A percentile compares a stretch with the other conserved stretches of the same genome.
Evolutionary conservation across 1,140 invertebrate species (phyloP).

Genomic region (Trinorchestia longiramus): DNA sequence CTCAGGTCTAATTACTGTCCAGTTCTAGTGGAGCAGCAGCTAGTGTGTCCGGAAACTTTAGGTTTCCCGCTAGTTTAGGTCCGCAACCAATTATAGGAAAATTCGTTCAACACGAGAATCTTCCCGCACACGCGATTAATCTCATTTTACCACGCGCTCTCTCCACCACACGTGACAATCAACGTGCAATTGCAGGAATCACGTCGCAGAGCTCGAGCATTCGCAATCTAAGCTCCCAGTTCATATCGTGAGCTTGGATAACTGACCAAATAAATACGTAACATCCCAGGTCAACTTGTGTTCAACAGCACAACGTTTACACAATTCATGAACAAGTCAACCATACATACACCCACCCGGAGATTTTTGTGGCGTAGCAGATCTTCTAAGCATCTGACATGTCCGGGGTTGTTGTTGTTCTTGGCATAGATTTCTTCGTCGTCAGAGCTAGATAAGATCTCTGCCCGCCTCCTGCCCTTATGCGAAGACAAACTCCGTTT

Average conservation of each 20-base stretch:
- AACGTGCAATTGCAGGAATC: not conserved
- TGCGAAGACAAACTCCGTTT: not conserved
- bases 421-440: not conserved
- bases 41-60: not conserved
- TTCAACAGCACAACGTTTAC: not conserved
- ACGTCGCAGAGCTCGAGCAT: not conserved
- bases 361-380: not conserved
- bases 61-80: too few relatives aligned
- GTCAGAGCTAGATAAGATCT: not conserved
- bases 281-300: not conserved
- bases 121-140: too few relatives aligned
- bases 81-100: too few relatives aligned
- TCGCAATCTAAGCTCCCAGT: not conserved
- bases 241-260: not conserved
- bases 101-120: too few relatives aligned
- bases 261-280: not conserved
- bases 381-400: not conserved
- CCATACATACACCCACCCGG: not conserved
- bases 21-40: not conserved
- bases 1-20: not conserved
- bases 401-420: not conserved
- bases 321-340: not conserved
- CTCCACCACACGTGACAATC: too few relatives aligned
- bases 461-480: not conserved
- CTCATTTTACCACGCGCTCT: too few relatives aligned